phyloP scores from a whole-genome alignment of 2,888 invertebrate genomes.

The Aleiodes testaceus region DNA sequence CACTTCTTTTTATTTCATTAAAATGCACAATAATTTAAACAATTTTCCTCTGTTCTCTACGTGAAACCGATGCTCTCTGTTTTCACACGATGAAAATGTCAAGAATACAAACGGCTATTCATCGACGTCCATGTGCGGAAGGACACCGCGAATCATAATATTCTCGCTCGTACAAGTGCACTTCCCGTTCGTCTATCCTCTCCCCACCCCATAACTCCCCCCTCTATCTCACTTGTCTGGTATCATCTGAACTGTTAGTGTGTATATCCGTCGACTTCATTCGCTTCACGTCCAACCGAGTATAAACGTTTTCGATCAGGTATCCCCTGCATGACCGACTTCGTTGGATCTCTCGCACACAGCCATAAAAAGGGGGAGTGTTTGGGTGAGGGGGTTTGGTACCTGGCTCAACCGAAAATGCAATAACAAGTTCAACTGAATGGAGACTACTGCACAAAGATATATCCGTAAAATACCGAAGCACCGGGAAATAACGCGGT shows the following conservation, averaged over 20 bases:
- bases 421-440: constrained; percentile 29
- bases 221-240: constrained; percentile 22
- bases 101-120: constrained; percentile 11
- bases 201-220: background rate
- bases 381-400: background rate
- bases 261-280: constrained; percentile 19
- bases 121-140: background rate
- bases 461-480: constrained; percentile 21
- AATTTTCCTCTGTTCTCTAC: constrained; percentile 2
- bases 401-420: constrained; percentile 27
- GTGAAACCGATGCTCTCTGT: constrained; percentile 50
- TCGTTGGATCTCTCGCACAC: constrained; percentile 34
- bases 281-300: constrained; percentile 39
- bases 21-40: constrained; percentile 5
- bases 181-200: constrained; percentile 21
- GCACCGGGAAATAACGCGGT: constrained; percentile 16
- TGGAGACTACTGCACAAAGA: constrained; percentile 26
- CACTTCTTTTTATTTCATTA: background rate
- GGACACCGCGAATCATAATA: constrained; percentile 47
- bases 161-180: constrained; percentile 39
- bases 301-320: constrained; percentile 46
- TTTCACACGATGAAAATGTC: constrained; percentile 59
- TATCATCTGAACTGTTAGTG: constrained; percentile 7
- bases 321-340: constrained; percentile 43
- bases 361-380: background rate